phyloP scores from a whole-genome alignment of 2,888 invertebrate species.

The Linnaemya vulpina region DNA sequence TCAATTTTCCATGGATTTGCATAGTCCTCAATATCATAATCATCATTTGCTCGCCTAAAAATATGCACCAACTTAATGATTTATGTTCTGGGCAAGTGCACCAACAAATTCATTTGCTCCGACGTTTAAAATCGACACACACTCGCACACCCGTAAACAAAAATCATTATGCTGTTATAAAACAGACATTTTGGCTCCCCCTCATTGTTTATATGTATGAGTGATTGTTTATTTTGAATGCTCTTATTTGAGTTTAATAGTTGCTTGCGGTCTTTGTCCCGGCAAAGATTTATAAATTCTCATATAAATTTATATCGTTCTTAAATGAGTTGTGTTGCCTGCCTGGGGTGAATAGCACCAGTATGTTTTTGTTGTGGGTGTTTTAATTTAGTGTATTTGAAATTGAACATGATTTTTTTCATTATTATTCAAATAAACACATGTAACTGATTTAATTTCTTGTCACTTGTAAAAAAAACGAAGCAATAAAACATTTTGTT shows the following conservation, averaged over 20 bases:
- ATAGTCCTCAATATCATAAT: neutral
- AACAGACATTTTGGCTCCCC: conserved; percentile 35
- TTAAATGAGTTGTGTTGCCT: conserved; percentile 15
- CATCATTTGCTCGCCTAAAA: conserved; percentile 26
- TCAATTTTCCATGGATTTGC: neutral
- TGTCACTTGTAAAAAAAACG: neutral
- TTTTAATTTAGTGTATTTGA: conserved; percentile 5
- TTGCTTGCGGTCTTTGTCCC: conserved; percentile 51
- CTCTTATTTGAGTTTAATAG: conserved; percentile 24
- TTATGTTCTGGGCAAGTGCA: neutral
- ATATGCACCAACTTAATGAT: conserved; percentile 36
- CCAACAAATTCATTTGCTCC: neutral
- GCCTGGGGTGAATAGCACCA: conserved; percentile 10
- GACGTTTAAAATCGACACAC: neutral
- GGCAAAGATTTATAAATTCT: conserved; percentile 41
- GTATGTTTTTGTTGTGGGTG: conserved; percentile 4
- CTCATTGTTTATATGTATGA: conserved; percentile 10
- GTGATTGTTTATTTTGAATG: neutral
- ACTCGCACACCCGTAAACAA: neutral
- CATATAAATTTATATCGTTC: conserved; percentile 35
- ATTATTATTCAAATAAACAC: neutral
- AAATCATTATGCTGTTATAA: conserved; percentile 8
- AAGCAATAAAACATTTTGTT: conserved; percentile 10
- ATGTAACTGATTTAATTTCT: conserved; percentile 29
- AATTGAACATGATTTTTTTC: neutral